Evolutionary conservation across 1,140 invertebrate genomes (phyloP), one percentile per base, ranked within the genome.

Genomic region (Calliphora vicina): DNA sequence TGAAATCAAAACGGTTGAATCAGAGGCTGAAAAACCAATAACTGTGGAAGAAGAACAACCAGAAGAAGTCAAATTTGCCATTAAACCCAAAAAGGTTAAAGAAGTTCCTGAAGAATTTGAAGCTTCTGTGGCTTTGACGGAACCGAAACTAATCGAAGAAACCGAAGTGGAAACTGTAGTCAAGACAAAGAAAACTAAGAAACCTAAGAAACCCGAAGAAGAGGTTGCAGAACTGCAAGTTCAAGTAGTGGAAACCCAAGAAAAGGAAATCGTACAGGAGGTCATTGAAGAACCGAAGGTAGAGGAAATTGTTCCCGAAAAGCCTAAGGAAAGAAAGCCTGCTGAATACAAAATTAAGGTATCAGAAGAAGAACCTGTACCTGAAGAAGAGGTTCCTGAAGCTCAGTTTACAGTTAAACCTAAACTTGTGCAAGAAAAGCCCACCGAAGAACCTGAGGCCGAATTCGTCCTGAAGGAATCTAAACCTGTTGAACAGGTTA

Each of bases 171-270:
- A 88, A 86, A 83, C 86, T 25, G 83, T 86, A 81, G 82, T 88
- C 2, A 88, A 87, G 17, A 84, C 83, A 17, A 89, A 89, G 82
- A 91, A 87, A 83, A 89, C 72, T n/a, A 91, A 91, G 84, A 91
- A 91, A 74, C 91, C 91, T 5, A 91, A 91, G 84, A 91, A 90
- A 29, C 83, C 83, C 27, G 78, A 86, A 29, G 89, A 88, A 83
- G 92, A 86, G 81, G 82, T 45, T 12, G 84, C 83, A 73, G 81
- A 74, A 50, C 81, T 86, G 1, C 85, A 89, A 81, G 86, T 90
- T 15, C 86, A 88, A 82, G 83, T 89, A 74, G 83, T 85, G 8
- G 88, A 89, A 61, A 82, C 43, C 0, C 35, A 83, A 10, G 83
- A 83, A 35, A 26, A 73, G 67, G 76, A 82, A 17, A 43, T 80